Conservation (phyloP, 2,113 vertebrate species). For the Silurus glanis region DNA sequence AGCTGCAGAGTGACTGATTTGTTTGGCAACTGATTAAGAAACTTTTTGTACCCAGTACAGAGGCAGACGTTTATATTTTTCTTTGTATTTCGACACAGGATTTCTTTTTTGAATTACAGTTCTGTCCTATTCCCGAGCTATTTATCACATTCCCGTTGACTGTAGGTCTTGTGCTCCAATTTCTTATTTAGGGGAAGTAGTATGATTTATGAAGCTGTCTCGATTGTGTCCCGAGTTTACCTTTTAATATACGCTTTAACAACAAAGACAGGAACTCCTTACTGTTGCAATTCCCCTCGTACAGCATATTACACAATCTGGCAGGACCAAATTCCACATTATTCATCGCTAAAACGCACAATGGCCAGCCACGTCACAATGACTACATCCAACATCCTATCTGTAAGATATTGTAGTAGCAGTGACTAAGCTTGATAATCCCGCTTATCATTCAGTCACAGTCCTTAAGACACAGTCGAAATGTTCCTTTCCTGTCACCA, state of each 20-base stretch:
- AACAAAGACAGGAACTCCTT: slow-evolving; percentile 35
- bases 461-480: slow-evolving; percentile 31
- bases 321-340: slow-evolving; percentile 20
- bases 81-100: neutral
- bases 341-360: slow-evolving; percentile 15
- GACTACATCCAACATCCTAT: neutral
- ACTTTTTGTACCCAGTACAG: slow-evolving; percentile 11
- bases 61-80: neutral
- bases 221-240: neutral
- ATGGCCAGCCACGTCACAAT: neutral
- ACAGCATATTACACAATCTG: slow-evolving; percentile 9
- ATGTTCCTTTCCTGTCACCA: slow-evolving; percentile 40
- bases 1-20: neutral
- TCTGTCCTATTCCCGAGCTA: neutral
- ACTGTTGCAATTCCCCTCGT: slow-evolving; percentile 2
- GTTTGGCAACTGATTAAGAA: slow-evolving; percentile 14
- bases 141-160: neutral
- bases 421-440: slow-evolving; percentile 23
- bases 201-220: slow-evolving; percentile 4
- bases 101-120: neutral
- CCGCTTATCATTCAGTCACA: slow-evolving; percentile 45
- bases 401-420: slow-evolving; percentile 9
- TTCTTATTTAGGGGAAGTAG: neutral
- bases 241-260: slow-evolving; percentile 20
- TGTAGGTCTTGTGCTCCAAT: neutral